Conservation (phyloP, 1,140 invertebrate genomes). For the Drosophila grimshawi region DNA sequence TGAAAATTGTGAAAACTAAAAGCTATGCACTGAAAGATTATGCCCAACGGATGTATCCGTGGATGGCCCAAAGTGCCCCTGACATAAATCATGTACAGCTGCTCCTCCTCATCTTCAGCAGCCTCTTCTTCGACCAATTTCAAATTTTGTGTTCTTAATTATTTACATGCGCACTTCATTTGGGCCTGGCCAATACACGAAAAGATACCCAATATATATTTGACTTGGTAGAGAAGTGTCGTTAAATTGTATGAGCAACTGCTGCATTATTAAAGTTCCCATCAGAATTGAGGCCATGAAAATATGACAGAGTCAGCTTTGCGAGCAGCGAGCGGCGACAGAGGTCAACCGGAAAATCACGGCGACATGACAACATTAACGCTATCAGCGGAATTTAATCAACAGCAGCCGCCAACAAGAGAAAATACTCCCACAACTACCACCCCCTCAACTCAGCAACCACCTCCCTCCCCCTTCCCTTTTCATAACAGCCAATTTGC, state of each 20-base stretch:
- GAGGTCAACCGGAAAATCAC: slow-evolving; percentile 78
- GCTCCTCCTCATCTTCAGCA: background rate
- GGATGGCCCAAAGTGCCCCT: slow-evolving; percentile 63
- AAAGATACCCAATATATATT: background rate
- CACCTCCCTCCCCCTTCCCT: slow-evolving; percentile 6
- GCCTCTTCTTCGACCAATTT: no score
- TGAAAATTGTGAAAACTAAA: slow-evolving; percentile 59
- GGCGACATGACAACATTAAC: slow-evolving; percentile 60
- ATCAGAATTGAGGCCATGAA: slow-evolving; percentile 60
- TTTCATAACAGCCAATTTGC: no score
- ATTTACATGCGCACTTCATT: slow-evolving; percentile 67
- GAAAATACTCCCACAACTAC: slow-evolving; percentile 14
- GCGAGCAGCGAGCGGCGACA: slow-evolving; percentile 26
- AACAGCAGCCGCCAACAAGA: slow-evolving; percentile 53
- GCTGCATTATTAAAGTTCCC: slow-evolving; percentile 78
- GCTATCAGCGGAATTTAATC: slow-evolving; percentile 79
- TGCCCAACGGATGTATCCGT: slow-evolving; percentile 25
- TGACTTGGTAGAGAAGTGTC: slow-evolving; percentile 10
- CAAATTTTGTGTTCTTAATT: slow-evolving; percentile 58
- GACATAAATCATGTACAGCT: slow-evolving; percentile 63
- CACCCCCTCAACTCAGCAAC: background rate
- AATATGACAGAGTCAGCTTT: slow-evolving; percentile 38
- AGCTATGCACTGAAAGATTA: slow-evolving; percentile 42
- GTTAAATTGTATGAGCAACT: slow-evolving; percentile 48
- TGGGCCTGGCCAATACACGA: slow-evolving; percentile 46